phyloP scores from a whole-genome alignment of 2,888 invertebrate genomes.

The Branchellion lobata region DNA sequence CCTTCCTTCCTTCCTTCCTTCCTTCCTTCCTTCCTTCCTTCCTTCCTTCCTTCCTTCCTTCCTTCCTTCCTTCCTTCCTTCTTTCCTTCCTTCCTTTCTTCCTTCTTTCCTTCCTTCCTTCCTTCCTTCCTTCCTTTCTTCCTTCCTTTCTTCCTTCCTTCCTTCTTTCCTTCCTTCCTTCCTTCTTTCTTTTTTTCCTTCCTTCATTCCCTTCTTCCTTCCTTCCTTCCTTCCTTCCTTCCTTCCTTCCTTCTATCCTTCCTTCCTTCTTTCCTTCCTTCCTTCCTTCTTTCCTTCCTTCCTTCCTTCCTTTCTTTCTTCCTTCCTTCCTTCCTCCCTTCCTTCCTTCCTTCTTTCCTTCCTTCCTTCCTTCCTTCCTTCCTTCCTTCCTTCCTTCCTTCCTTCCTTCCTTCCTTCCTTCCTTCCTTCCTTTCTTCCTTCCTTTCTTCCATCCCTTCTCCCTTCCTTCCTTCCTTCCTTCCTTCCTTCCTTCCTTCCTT shows the following conservation, averaged over 20 bases:
- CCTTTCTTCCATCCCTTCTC: no score
- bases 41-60: no score
- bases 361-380: conserved; percentile 42
- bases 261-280: conserved; percentile 47
- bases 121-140: conserved; percentile 4
- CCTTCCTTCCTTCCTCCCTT: conserved; percentile 42
- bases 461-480: conserved; percentile 40
- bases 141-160: conserved; percentile 9
- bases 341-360: conserved; percentile 42
- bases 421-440: conserved; percentile 40
- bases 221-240: conserved; percentile 47
- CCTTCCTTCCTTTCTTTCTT: conserved; percentile 44
- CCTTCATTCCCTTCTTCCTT: conserved; percentile 45
- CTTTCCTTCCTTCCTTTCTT: neutral
- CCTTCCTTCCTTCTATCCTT: no score
- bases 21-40: no score
- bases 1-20: no score
- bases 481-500: conserved; percentile 43
- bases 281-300: conserved; percentile 47
- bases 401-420: conserved; percentile 42
- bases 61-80: neutral
- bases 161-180: conserved; percentile 33
- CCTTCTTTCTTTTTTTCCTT: conserved; percentile 26
- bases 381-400: conserved; percentile 44
- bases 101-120: neutral